Base-by-base conservation (phyloP, 2,113 vertebrate genomes). In the Varanus salvator region DNA sequence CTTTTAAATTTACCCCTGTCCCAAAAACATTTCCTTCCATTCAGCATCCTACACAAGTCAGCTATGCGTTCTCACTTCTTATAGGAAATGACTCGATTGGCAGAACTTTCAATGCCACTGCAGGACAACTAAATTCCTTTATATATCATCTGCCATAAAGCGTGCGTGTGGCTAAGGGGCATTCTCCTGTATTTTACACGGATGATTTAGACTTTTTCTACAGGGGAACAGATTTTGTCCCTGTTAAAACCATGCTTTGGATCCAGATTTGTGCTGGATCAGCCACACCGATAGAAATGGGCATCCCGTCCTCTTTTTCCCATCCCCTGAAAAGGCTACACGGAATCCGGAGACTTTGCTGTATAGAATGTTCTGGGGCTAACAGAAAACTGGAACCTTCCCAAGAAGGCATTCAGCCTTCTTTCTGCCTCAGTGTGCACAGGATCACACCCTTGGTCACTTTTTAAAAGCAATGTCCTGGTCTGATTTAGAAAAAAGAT, bases 1-100 rank as follows among this genome's bases (percentile, higher is more conserved):
- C 87, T 80, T 84, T 84, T 68, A 91, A 94, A 90, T 11, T 48
- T 21, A 64, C 76, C 48, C 78, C 91, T 75, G 60, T 69, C 91
- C 77, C 4, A 69, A 8, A 44, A 57, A 8, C 44, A 21, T 80
- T 95, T 83, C 44, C 50, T 91, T 87, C 71, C 25, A 0, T 94
- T 93, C 90, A 0, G 57, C 82, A 89, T 87, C 6, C 86, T 84
- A 3, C 87, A 5, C 5, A 11, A 31, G 92, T 83, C 0, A 69
- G 19, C 34, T 12, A 8, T 80, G 0, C 23, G 21, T 90, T 74
- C 60, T 44, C 6, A 6, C 92, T 87, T 89, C 44, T 44, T 44
- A 44, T 1, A 89, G 31, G 85, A 84, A 82, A 90, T 68, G 3
- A 48, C 9, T 92, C 88, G 85, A 50, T 4, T 93, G 88, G n/a